Conservation (phyloP, 1,140 invertebrate genomes). For the Lucilia cuprina region DNA sequence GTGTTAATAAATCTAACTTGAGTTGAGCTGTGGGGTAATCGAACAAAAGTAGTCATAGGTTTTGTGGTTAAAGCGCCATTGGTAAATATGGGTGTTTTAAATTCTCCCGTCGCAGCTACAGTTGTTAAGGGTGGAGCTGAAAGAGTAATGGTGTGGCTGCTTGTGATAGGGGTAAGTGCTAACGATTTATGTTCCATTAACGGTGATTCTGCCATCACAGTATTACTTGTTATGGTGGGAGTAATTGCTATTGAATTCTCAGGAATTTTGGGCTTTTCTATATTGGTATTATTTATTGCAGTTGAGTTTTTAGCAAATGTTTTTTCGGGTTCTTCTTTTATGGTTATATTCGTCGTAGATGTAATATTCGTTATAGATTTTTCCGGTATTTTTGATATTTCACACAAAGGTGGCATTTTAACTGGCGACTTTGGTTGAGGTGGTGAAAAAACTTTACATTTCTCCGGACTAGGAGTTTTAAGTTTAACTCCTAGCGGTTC, state of each 20-base stretch:
- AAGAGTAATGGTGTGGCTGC: background rate
- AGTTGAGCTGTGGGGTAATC: background rate
- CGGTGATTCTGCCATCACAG: background rate
- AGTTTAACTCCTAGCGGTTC: constrained; percentile 40
- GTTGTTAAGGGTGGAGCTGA: background rate
- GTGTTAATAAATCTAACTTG: background rate
- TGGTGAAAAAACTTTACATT: background rate
- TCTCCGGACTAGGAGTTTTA: background rate
- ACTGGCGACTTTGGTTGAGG: background rate
- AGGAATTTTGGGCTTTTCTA: background rate
- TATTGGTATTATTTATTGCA: too few relatives aligned
- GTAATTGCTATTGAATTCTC: background rate
- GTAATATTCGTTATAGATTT: background rate
- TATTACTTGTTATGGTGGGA: too few relatives aligned
- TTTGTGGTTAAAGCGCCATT: background rate
- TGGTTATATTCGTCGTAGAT: too few relatives aligned
- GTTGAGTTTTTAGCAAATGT: background rate
- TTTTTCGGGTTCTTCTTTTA: background rate
- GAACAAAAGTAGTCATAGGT: background rate
- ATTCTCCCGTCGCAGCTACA: background rate
- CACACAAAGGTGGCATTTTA: background rate
- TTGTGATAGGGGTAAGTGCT: background rate
- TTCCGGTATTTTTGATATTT: background rate
- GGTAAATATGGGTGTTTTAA: background rate
- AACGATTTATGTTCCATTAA: background rate